A percentile compares a stretch with the other conserved stretches of the same genome.
phyloP scores from a whole-genome alignment of 2,113 vertebrate genomes.

The Otus sunia region DNA sequence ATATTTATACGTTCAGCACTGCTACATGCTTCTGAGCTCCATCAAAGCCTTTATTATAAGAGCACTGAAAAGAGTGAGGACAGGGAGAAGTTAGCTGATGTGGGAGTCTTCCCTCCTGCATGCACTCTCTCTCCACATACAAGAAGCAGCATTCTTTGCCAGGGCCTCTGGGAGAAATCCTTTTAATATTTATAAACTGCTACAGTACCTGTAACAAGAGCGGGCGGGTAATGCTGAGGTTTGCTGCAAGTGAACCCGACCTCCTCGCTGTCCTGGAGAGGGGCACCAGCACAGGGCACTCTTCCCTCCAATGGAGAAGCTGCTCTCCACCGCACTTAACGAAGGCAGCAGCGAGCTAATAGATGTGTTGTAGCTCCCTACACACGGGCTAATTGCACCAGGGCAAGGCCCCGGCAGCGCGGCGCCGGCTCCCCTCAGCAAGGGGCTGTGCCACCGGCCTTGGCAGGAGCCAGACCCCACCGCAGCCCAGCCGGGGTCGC shows the following conservation, averaged over 20 bases:
- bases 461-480: not conserved
- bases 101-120: not conserved
- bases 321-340: not conserved
- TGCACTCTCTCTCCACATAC: not conserved
- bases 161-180: slow-evolving; percentile 50
- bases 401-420: not conserved
- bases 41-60: slow-evolving; percentile 65
- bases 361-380: not conserved
- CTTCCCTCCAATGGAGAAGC: too few relatives aligned
- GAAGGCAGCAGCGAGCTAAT: not conserved
- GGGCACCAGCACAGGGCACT: not conserved
- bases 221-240: not conserved
- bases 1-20: slow-evolving; percentile 68
- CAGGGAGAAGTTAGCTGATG: slow-evolving; percentile 16
- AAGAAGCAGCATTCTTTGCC: slow-evolving; percentile 36
- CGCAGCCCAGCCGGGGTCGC: accelerated
- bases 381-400: accelerated
- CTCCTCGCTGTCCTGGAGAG: not conserved
- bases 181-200: slow-evolving; percentile 66
- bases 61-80: slow-evolving; percentile 40
- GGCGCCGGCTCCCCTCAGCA: accelerated
- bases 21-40: slow-evolving; percentile 53
- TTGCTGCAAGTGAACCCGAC: not conserved
- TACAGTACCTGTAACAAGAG: slow-evolving; percentile 20
- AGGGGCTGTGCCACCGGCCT: accelerated